phyloP scores from a whole-genome alignment of 1,140 invertebrate species.

The Nylanderia fulva region DNA sequence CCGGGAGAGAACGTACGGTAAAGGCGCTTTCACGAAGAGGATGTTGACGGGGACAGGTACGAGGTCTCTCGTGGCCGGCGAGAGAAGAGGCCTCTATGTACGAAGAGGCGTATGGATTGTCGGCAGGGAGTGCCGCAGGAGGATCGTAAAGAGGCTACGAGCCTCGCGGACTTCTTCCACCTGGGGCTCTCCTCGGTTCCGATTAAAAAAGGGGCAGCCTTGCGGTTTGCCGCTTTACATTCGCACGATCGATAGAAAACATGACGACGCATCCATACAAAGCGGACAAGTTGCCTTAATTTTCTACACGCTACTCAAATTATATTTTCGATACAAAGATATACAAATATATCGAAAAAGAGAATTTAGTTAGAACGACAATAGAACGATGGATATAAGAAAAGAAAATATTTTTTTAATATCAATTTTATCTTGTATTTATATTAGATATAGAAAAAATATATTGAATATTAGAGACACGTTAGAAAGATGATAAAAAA shows the following conservation, averaged over 20 bases:
- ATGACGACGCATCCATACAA: slow-evolving; percentile 18
- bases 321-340: slow-evolving; percentile 8
- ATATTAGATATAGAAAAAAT: no score
- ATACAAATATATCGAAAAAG: background rate
- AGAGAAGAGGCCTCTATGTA: slow-evolving; percentile 62
- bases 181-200: slow-evolving; percentile 29
- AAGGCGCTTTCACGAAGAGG: slow-evolving; percentile 74
- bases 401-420: background rate
- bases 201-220: slow-evolving; percentile 58
- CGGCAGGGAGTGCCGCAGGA: slow-evolving; percentile 79
- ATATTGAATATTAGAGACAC: background rate
- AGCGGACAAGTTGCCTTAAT: slow-evolving; percentile 27
- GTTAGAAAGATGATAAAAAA: background rate
- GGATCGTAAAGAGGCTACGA: slow-evolving; percentile 76
- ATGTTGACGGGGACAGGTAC: slow-evolving; percentile 76
- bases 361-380: background rate
- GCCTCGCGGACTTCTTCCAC: slow-evolving; percentile 57
- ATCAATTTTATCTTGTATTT: background rate
- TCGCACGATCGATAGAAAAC: slow-evolving; percentile 21
- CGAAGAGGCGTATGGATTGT: slow-evolving; percentile 67
- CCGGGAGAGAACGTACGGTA: slow-evolving; percentile 66
- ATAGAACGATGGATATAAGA: background rate
- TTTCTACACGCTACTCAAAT: slow-evolving; percentile 44
- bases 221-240: slow-evolving; percentile 7
- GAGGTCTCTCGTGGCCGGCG: slow-evolving; percentile 56